Evolutionary conservation across 2,113 vertebrate genomes (phyloP).

Genomic region (Mesocricetus auratus): DNA sequence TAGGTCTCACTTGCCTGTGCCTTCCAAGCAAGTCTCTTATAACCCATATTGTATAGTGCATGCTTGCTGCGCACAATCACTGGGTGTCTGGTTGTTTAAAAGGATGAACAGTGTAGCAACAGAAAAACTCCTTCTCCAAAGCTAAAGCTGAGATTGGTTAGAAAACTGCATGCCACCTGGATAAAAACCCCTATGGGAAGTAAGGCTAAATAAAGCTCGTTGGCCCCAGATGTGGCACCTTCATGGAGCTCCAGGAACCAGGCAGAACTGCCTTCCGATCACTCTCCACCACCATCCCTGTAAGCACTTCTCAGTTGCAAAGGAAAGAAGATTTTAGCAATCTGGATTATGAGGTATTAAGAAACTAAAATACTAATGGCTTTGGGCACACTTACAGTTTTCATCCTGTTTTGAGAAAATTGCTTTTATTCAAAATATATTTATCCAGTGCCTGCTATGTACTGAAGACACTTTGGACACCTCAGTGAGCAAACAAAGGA

Average conservation of each 20-base stretch:
- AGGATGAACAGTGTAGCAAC: background rate
- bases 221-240: background rate
- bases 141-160: background rate
- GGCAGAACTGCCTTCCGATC: background rate
- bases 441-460: background rate
- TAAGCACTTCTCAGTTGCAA: conserved; percentile 8
- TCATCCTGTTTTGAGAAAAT: conserved; percentile 10
- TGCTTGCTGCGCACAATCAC: background rate
- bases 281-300: background rate
- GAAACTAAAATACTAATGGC: conserved; percentile 36
- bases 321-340: background rate
- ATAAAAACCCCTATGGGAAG: background rate
- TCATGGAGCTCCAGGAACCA: background rate
- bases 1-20: background rate
- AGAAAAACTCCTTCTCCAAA: conserved; percentile 17
- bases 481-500: background rate
- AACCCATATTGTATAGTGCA: background rate
- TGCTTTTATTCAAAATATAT: background rate
- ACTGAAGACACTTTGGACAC: background rate
- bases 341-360: conserved; percentile 3
- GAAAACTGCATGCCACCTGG: background rate
- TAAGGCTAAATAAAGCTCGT: background rate
- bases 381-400: background rate
- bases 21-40: background rate
- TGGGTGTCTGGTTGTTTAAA: background rate